Base-by-base conservation (phyloP, 2,888 invertebrate species). In the Nymphalis urticae region DNA sequence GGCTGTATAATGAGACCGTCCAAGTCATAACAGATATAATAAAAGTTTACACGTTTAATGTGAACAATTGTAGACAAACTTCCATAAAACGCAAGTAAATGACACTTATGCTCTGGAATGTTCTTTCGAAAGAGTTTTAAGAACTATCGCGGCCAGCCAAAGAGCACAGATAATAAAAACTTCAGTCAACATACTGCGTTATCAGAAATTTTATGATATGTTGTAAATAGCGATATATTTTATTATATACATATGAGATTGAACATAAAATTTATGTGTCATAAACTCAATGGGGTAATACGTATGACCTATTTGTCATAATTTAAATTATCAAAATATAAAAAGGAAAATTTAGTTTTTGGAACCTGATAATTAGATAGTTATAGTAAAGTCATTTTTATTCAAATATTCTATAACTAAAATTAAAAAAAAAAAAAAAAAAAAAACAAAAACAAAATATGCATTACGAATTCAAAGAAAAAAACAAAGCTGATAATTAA, bases 111-210 rank as follows among this genome's bases (percentile, higher is more conserved):
- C 32, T 19, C 48, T 19, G 16, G 61, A 62, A 62, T 62, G 54
- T 62, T 62, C 36, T 62, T 27, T 27, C 59, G 62, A 65, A 65
- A 64, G 61, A 64, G 60, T 60, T 69, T 53, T 69, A 67, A 67
- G 60, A 66, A 60, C 66, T 48, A 54, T 42, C 42, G 42, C 42
- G 13, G 13, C 53, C 50, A 50, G 47, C 17, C 63, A 64, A 61
- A 62, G 51, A 68, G 64, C 62, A 64, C 54, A 58, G 60, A 66
- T 67, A 69, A 64, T 69, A 72, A 71, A 71, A 72, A 70, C 66
- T 73, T 64, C 62, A 64, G 66, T 70, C 61, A 64, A 68, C 70
- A 66, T 70, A 70, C 59, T 62, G 59, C 63, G 54, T 54, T 62
- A 65, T 66, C 64, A 69, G 62, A 64, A 54, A 51, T 62, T 69